These are phyloP conservation scores for Strigamia maritima DNA, from an alignment of 2,888 invertebrate genomes.

Conservation along the genomic window DNA sequence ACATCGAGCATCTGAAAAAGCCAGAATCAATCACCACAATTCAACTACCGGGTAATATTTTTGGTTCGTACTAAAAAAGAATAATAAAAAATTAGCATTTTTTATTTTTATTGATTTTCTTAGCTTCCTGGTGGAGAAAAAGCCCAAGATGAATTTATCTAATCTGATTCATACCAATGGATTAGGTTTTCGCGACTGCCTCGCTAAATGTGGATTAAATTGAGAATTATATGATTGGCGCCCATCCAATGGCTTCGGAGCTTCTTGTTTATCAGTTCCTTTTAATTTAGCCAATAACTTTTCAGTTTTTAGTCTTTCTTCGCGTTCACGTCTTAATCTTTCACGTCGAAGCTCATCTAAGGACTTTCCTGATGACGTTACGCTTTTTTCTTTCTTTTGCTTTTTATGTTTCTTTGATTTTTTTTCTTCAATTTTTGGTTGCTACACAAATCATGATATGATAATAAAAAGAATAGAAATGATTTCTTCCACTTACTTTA, in stretches of 20 bases:
- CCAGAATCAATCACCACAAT: constrained; percentile 35
- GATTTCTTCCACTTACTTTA: neutral
- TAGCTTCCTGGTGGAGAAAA: constrained; percentile 11
- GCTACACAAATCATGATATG: neutral
- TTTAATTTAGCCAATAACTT: constrained; percentile 67
- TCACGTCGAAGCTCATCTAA: constrained; percentile 70
- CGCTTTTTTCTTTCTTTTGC: constrained; percentile 50
- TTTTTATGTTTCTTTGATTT: constrained; percentile 47
- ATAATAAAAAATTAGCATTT: neutral
- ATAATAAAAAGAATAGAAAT: neutral
- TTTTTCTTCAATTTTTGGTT: constrained; percentile 40
- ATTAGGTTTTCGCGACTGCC: constrained; percentile 45
- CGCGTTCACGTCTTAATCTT: constrained; percentile 73
- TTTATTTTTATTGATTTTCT: neutral
- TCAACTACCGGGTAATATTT: constrained; percentile 36
- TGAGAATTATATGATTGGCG: constrained; percentile 90
- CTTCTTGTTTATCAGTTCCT: constrained; percentile 54
- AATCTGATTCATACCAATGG: neutral
- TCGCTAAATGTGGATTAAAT: constrained; percentile 73
- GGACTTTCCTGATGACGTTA: constrained; percentile 49
- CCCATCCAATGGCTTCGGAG: constrained; percentile 36
- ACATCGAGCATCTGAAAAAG: constrained; percentile 36
- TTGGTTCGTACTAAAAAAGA: constrained; percentile 19
- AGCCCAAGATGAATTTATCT: neutral
- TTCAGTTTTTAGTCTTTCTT: constrained; percentile 70